These are phyloP conservation scores for Tenodera sinensis DNA, from an alignment of 2,888 invertebrate genomes.

Conservation along the genomic window DNA sequence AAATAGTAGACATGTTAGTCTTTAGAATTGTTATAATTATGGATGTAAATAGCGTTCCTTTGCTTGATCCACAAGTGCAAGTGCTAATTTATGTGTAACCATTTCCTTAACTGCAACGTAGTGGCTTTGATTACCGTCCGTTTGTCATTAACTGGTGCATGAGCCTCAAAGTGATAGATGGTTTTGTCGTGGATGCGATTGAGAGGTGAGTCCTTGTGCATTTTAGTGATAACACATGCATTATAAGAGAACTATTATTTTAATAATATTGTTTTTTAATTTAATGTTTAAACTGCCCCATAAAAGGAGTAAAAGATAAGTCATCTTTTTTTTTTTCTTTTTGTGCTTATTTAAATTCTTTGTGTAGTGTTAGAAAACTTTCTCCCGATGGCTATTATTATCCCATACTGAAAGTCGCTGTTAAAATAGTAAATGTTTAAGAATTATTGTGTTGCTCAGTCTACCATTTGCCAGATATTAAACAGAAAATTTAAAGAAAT, in stretches of 20 bases:
- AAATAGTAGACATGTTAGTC: not conserved
- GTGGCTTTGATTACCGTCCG: conserved; percentile 88
- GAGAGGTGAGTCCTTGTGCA: conserved; percentile 64
- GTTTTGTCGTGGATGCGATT: conserved; percentile 82
- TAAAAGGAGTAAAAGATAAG: not conserved
- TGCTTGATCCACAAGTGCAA: not conserved
- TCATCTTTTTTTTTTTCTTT: not conserved
- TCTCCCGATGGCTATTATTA: not conserved
- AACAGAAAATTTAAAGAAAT: too few species aligned
- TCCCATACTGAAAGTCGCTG: not conserved
- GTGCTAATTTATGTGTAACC: conserved; percentile 24
- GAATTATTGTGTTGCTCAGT: not conserved
- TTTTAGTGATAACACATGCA: not conserved
- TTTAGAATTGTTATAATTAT: not conserved
- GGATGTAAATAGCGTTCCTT: not conserved
- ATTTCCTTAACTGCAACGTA: conserved; percentile 49
- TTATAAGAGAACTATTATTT: not conserved
- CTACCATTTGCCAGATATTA: too few species aligned
- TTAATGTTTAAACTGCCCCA: not conserved
- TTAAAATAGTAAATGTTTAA: not conserved
- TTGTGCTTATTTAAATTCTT: not conserved
- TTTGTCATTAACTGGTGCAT: conserved; percentile 93
- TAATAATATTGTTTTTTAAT: not conserved
- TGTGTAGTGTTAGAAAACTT: not conserved
- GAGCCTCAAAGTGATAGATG: conserved; percentile 82